Base-by-base conservation (phyloP, 2,113 vertebrate species). In the Pagrus major region DNA sequence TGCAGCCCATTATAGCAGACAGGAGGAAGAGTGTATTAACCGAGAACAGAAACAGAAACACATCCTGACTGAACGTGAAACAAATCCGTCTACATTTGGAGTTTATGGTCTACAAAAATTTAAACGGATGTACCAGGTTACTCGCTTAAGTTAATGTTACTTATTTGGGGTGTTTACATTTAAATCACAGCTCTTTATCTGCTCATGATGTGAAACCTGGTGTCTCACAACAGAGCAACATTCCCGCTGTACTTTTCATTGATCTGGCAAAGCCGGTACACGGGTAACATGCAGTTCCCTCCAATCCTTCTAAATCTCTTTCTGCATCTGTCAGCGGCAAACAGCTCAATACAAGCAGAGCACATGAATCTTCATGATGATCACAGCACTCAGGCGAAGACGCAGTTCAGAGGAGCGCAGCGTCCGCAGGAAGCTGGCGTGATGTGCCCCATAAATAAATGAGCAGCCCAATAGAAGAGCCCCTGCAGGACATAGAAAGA, bases 231-330 rank as follows among this genome's bases (percentile, higher is more conserved):
- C 73, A 63, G 16, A 66, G 52, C 29, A 61, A 25, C 33, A 2
- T 20, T 68, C 44, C 68, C 0, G 64, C 42, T 55, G 78, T n/a
- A 52, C 70, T 74, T n/a, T 29, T 51, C 54, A 66, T 78, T 76
- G 76, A 89, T 85, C 70, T 69, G 42, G 20, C 18, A 73, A 61
- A 81, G 56, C 67, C 76, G 0, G 27, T 35, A 80, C 81, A 83
- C 3, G 49, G 58, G 52, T 76, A 69, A 71, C 35, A 27, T 61
- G 69, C 83, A 12, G 76, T 76, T 58, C n/a, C 69, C 70, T 86
- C 23, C 66, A 73, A 75, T 87, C 84, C 78, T 8, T 25, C 47
- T 71, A 76, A 87, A 78, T 83, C 85, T 86, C 65, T 52, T 35
- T 15, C 66, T 71, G 80, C 78, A 75, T 82, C 77, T 63, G 75